A percentile compares a stretch with the other conserved stretches of the same genome.
phyloP scores from a whole-genome alignment of 2,113 vertebrate genomes.

The Oryzias celebensis region DNA sequence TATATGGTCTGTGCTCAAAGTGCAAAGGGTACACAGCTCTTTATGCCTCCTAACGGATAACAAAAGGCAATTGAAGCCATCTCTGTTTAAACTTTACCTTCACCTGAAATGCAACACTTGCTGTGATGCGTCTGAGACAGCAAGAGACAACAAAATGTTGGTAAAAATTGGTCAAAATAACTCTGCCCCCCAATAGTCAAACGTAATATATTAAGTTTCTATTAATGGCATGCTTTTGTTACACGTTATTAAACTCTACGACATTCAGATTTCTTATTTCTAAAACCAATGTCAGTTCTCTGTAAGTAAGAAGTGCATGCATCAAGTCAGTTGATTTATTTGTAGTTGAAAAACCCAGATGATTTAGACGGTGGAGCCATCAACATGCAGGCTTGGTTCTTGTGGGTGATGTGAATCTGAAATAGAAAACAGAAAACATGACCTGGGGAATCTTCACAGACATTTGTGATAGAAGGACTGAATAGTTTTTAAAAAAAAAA shows the following conservation, averaged over 20 bases:
- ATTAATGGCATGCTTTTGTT: slow-evolving; percentile 49
- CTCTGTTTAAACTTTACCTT: slow-evolving; percentile 22
- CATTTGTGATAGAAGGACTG: not conserved
- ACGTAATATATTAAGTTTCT: slow-evolving; percentile 48
- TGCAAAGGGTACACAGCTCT: slow-evolving; percentile 18
- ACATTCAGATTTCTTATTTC: slow-evolving; percentile 18
- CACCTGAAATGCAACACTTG: slow-evolving; percentile 40
- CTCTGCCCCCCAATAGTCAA: slow-evolving; percentile 35
- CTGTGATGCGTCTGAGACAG: slow-evolving; percentile 29
- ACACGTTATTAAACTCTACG: slow-evolving; percentile 37
- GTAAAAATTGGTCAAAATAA: slow-evolving; percentile 45
- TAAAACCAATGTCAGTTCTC: slow-evolving; percentile 34
- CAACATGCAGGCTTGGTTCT: slow-evolving; percentile 91
- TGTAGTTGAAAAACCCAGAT: slow-evolving; percentile 84
- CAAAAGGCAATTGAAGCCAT: slow-evolving; percentile 64
- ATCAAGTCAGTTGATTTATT: slow-evolving; percentile 50
- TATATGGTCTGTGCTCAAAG: slow-evolving; percentile 47
- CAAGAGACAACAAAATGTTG: slow-evolving; percentile 29
- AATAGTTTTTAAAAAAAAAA: too few relatives aligned
- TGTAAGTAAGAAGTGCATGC: slow-evolving; percentile 38
- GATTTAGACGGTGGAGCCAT: slow-evolving; percentile 82
- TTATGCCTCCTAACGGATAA: slow-evolving; percentile 31
- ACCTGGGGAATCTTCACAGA: not conserved
- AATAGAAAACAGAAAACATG: slow-evolving; percentile 25
- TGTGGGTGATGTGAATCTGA: slow-evolving; percentile 91